phyloP scores from a whole-genome alignment of 1,140 invertebrate species.

The Eueides isabella region DNA sequence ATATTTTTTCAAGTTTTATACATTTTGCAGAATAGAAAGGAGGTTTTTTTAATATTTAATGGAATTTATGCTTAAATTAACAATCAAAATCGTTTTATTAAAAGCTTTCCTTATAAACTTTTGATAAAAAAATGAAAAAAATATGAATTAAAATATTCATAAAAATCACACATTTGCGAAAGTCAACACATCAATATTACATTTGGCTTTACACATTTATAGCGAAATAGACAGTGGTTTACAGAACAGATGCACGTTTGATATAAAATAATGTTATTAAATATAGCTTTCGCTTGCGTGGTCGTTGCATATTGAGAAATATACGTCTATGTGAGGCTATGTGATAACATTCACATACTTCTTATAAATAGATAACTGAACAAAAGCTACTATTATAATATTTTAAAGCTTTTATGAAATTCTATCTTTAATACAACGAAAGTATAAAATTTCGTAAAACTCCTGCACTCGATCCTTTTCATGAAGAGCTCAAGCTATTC shows the following conservation, averaged over 20 bases:
- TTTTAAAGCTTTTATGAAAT: neutral
- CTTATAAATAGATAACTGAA: neutral
- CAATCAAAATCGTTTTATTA: no score
- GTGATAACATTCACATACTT: neutral
- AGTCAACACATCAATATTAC: slow-evolving; percentile 3
- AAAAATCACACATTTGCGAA: neutral
- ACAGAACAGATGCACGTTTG: neutral
- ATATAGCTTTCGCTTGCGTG: neutral
- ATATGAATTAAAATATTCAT: neutral
- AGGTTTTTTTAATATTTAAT: neutral
- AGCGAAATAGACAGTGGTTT: slow-evolving; percentile 10
- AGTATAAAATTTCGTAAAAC: slow-evolving; percentile 5
- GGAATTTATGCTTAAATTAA: no score
- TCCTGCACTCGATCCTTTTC: slow-evolving; percentile 13
- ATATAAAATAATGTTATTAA: slow-evolving; percentile 14
- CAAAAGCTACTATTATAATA: neutral
- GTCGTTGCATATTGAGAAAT: slow-evolving; percentile 2
- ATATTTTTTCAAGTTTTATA: neutral
- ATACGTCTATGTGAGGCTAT: neutral
- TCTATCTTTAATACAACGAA: neutral
- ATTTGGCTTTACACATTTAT: slow-evolving; percentile 1
- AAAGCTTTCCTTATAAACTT: no score
- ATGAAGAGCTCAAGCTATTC: slow-evolving; percentile 7
- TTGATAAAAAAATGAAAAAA: neutral
- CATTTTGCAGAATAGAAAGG: neutral